These are phyloP conservation scores for Criorhina ranunculi DNA, from an alignment of 2,888 invertebrate species.

Conservation along the genomic window DNA sequence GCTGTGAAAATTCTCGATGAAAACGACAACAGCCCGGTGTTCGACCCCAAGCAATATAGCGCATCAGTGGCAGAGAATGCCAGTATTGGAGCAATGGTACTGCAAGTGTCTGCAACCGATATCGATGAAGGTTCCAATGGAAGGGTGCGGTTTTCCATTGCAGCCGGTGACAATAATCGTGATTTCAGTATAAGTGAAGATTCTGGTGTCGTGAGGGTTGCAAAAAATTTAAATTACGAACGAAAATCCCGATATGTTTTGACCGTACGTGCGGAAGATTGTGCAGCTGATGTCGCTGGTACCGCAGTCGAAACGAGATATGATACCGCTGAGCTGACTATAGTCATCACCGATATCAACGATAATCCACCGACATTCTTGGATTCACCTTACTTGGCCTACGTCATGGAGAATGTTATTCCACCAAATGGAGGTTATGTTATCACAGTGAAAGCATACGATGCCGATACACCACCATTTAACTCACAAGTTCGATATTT, in stretches of 20 bases:
- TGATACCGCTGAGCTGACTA: constrained; percentile 92
- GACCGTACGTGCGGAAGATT: constrained; percentile 94
- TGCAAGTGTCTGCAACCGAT: constrained; percentile 95
- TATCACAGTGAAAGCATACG: constrained; percentile 93
- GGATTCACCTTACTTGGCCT: constrained; percentile 96
- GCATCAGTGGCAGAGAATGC: constrained; percentile 96
- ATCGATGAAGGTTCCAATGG: constrained; percentile 95
- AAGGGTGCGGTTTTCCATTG: constrained; percentile 95
- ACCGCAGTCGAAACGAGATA: constrained; percentile 85
- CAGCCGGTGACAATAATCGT: constrained; percentile 94
- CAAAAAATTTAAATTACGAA: constrained; percentile 97
- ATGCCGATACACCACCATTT: constrained; percentile 95
- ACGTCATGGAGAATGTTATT: constrained; percentile 96
- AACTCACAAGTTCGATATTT: constrained; percentile 96
- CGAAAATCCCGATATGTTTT: constrained; percentile 93
- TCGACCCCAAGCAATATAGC: constrained; percentile 95
- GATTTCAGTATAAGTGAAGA: constrained; percentile 97
- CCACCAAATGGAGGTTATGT: constrained; percentile 92
- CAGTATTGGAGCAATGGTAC: constrained; percentile 95
- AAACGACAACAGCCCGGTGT: constrained; percentile 95
- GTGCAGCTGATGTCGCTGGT: constrained; percentile 89
- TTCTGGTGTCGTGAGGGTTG: constrained; percentile 94
- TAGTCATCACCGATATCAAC: constrained; percentile 95
- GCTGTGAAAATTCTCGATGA: constrained; percentile 92
- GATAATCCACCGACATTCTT: constrained; percentile 97